A percentile compares a stretch with the other conserved stretches of the same genome.
These are phyloP conservation scores for Lithophane socia DNA, from an alignment of 2,888 invertebrate genomes.

Conservation along the genomic window DNA sequence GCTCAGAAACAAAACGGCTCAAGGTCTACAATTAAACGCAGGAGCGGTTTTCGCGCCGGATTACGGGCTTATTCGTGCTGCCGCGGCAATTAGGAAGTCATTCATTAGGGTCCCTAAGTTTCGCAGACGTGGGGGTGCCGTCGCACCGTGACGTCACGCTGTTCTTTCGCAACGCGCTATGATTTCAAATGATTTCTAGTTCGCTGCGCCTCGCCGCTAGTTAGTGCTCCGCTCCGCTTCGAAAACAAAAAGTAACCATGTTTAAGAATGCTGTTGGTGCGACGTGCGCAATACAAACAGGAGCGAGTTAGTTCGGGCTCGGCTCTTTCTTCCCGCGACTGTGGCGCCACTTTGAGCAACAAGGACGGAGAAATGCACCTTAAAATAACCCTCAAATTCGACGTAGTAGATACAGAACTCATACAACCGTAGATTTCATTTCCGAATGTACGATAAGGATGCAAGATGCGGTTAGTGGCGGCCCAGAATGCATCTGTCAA, in stretches of 20 bases:
- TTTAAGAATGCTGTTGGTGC: constrained; percentile 82
- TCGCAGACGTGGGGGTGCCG: constrained; percentile 90
- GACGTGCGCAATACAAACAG: constrained; percentile 84
- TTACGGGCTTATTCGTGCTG: constrained; percentile 87
- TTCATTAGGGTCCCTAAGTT: constrained; percentile 91
- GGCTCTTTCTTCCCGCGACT: constrained; percentile 75
- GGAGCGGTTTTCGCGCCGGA: constrained; percentile 83
- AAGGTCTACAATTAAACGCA: constrained; percentile 87
- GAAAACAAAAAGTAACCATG: constrained; percentile 82
- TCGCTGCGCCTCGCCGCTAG: constrained; percentile 71
- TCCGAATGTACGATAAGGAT: constrained; percentile 86
- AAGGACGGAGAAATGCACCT: constrained; percentile 85
- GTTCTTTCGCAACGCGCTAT: constrained; percentile 80
- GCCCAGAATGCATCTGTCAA: constrained; percentile 90
- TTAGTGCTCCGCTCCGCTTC: constrained; percentile 70
- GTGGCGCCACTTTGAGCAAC: constrained; percentile 87
- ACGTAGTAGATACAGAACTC: constrained; percentile 79
- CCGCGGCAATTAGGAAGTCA: constrained; percentile 90
- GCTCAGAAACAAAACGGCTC: constrained; percentile 84
- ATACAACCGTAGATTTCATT: constrained; percentile 82
- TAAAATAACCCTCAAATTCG: constrained; percentile 87
- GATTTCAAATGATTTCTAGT: constrained; percentile 75
- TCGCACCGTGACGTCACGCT: constrained; percentile 83
- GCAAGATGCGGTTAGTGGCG: constrained; percentile 89
- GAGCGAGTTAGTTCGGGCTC: constrained; percentile 80